Percentiles rank a stretch among this genome's conserved stretches.
phyloP scores from a whole-genome alignment of 2,797 vertebrate species.

The Gobio occitaniae region DNA sequence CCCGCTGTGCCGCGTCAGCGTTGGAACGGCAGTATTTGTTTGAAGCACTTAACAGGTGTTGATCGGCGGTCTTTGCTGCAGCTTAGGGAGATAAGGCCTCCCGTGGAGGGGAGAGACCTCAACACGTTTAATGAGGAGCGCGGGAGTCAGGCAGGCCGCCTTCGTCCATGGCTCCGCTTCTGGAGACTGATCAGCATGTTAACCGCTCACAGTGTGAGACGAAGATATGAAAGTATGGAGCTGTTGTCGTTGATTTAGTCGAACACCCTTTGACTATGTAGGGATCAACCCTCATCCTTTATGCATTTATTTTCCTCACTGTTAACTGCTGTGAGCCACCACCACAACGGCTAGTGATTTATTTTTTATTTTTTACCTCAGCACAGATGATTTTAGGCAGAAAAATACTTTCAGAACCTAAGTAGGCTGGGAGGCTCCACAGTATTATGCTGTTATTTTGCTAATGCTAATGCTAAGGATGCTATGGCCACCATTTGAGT shows the following conservation, averaged over 20 bases:
- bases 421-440: background rate
- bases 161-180: slow-evolving; percentile 79
- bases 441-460: background rate
- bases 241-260: slow-evolving; percentile 84
- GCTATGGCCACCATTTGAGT: background rate
- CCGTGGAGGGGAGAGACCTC: slow-evolving; percentile 79
- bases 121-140: slow-evolving; percentile 87
- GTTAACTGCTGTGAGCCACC: slow-evolving; percentile 65
- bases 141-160: slow-evolving; percentile 81
- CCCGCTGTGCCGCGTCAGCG: slow-evolving; percentile 45
- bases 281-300: slow-evolving; percentile 70
- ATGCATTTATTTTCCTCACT: slow-evolving; percentile 67
- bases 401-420: background rate
- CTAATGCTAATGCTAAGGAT: slow-evolving; percentile 27
- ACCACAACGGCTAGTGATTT: slow-evolving; percentile 54
- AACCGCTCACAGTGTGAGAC: slow-evolving; percentile 87
- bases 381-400: background rate
- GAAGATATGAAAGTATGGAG: slow-evolving; percentile 83
- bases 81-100: slow-evolving; percentile 72
- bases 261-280: slow-evolving; percentile 71
- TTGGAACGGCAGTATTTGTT: slow-evolving; percentile 53
- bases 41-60: slow-evolving; percentile 70
- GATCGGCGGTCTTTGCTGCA: slow-evolving; percentile 66
- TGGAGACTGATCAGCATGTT: slow-evolving; percentile 83
- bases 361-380: background rate